A percentile compares a stretch with the other conserved stretches of the same genome.
phyloP scores from a whole-genome alignment of 2,888 invertebrate genomes.

The Plebejus melissa region DNA sequence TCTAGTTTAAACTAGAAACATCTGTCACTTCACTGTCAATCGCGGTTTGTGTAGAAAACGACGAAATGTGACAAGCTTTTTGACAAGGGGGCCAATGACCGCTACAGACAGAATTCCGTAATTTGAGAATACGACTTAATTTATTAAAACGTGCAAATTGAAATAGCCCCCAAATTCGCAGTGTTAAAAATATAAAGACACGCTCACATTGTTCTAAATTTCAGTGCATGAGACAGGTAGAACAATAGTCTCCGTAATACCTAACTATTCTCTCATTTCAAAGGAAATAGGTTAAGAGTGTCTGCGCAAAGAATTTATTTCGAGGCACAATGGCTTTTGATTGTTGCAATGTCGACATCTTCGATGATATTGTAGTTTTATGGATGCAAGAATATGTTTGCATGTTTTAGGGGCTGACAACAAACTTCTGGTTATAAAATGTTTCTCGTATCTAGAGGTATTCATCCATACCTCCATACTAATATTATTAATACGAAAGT shows the following conservation, averaged over 20 bases:
- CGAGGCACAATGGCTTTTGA: constrained; percentile 20
- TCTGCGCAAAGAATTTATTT: constrained; percentile 9
- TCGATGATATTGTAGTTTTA: constrained; percentile 2
- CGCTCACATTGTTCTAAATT: constrained; percentile 18
- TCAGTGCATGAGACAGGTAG: constrained; percentile 4
- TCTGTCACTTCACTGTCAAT: too few species aligned
- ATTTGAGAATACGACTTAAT: too few species aligned
- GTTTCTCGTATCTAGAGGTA: too few species aligned
- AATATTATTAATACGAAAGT: too few species aligned
- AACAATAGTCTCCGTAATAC: constrained; percentile 23
- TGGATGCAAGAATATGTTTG: not conserved
- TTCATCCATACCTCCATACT: too few species aligned
- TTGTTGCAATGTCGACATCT: not conserved
- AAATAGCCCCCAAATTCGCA: constrained; percentile 6
- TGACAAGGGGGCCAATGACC: too few species aligned
- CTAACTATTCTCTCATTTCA: constrained; percentile 27
- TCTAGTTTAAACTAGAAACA: too few species aligned
- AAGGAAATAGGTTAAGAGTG: constrained; percentile 28
- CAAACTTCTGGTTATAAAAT: too few species aligned
- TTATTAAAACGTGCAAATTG: not conserved
- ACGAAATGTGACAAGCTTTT: too few species aligned
- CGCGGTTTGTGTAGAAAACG: too few species aligned
- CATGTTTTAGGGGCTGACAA: too few species aligned
- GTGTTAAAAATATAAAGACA: constrained; percentile 10
- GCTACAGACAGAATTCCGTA: too few species aligned